Conservation (phyloP, 2,888 invertebrate species). For the Diaprepes abbreviatus region DNA sequence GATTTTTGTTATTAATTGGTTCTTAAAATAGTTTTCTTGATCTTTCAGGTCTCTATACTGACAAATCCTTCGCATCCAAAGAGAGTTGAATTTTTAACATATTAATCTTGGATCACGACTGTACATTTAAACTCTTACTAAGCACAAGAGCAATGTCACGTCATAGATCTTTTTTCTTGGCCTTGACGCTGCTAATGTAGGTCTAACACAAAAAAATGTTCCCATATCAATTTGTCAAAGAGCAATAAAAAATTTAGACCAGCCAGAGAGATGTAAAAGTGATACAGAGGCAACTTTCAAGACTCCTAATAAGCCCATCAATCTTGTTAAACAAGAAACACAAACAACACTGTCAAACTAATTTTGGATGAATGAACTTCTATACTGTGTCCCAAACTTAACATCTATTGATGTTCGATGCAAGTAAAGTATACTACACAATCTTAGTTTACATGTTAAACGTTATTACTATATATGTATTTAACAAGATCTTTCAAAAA, state of each 20-base stretch:
- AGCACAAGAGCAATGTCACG: neutral
- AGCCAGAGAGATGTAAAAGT: neutral
- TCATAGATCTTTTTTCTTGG: neutral
- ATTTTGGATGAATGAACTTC: slow-evolving; percentile 1
- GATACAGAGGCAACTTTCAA: neutral
- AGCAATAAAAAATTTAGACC: slow-evolving; percentile 2
- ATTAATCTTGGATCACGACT: too few relatives aligned
- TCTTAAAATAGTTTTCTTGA: too few relatives aligned
- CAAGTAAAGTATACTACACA: neutral
- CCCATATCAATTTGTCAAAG: slow-evolving; percentile 12
- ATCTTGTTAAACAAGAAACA: slow-evolving; percentile 3
- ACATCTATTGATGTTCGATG: neutral
- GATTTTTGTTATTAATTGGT: too few relatives aligned
- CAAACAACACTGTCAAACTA: slow-evolving; percentile 4
- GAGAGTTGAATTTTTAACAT: too few relatives aligned
- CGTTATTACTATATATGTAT: too few relatives aligned
- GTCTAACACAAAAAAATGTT: slow-evolving; percentile 7
- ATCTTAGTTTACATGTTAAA: too few relatives aligned
- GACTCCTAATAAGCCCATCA: slow-evolving; percentile 2
- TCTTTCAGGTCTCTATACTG: too few relatives aligned
- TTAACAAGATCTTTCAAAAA: too few relatives aligned
- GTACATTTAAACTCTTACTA: too few relatives aligned
- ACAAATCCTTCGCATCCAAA: too few relatives aligned
- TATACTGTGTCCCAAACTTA: neutral
- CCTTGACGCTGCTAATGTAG: neutral